Percentiles rank a stretch among this genome's conserved stretches.
Conservation (phyloP, 2,888 invertebrate species). For the Andrena flavipes region DNA sequence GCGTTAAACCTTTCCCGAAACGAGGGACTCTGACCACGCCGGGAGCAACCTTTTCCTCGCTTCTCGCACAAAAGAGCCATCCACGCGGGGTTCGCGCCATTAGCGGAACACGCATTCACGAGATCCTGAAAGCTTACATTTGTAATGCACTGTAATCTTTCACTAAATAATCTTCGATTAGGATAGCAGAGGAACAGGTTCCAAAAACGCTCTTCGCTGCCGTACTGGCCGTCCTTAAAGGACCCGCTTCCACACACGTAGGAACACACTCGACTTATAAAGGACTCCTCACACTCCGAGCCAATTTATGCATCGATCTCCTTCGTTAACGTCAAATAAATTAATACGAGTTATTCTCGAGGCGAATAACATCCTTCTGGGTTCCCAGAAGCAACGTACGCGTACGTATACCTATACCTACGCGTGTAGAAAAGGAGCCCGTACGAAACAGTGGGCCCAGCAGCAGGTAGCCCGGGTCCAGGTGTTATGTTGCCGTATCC, state of each 20-base stretch:
- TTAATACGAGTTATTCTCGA: constrained; percentile 21
- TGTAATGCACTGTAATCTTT: constrained; percentile 3
- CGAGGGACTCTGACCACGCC: constrained; percentile 9
- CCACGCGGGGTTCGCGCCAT: constrained; percentile 31
- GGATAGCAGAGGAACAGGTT: not conserved
- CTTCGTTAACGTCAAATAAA: constrained; percentile 31
- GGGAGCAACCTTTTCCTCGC: constrained; percentile 2
- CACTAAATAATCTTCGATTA: not conserved
- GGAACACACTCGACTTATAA: not conserved
- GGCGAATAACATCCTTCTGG: not conserved
- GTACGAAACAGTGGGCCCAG: constrained; percentile 26
- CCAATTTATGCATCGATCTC: constrained; percentile 1
- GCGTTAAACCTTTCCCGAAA: constrained; percentile 55
- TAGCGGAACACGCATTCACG: constrained; percentile 19
- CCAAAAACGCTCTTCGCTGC: not conserved
- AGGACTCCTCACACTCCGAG: not conserved
- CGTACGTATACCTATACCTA: constrained; percentile 14
- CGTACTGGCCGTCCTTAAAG: not conserved
- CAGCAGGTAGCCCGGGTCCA: constrained; percentile 63
- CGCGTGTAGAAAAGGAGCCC: constrained; percentile 23
- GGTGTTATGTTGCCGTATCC: constrained; percentile 64
- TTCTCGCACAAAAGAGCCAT: constrained; percentile 32
- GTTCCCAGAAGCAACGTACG: constrained; percentile 12
- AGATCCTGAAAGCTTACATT: not conserved
- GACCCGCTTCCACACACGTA: not conserved